Evolutionary conservation across 2,113 vertebrate genomes (phyloP).

Genomic region (Trichomycterus rosablanca): DNA sequence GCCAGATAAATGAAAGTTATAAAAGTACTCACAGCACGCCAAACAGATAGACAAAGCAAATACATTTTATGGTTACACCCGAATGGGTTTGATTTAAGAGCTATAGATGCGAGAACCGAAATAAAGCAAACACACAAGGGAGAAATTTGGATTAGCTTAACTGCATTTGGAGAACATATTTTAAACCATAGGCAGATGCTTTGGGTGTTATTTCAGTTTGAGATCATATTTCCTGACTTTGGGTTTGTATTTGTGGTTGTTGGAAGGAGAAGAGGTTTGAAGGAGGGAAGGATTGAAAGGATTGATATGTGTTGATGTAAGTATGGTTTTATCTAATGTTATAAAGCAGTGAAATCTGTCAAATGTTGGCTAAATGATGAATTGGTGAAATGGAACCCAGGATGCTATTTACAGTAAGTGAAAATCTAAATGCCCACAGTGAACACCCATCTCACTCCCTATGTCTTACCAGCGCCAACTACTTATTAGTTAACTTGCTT

Average conservation of each 20-base stretch:
- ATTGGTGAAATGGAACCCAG: neutral
- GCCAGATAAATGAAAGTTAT: constrained; percentile 54
- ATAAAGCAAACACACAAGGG: constrained; percentile 12
- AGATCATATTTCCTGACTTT: constrained; percentile 21
- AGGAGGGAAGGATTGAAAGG: too few species aligned
- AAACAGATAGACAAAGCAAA: constrained; percentile 54
- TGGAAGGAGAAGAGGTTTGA: constrained; percentile 1
- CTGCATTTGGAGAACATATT: constrained; percentile 2
- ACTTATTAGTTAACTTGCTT: constrained; percentile 45
- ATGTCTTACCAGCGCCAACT: neutral
- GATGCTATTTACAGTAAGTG: constrained; percentile 5
- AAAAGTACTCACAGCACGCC: constrained; percentile 52
- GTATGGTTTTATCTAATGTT: constrained; percentile 1
- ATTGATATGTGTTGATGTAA: constrained; percentile 15
- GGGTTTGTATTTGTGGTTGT: constrained; percentile 14
- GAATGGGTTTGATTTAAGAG: constrained; percentile 53
- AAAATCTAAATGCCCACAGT: constrained; percentile 10
- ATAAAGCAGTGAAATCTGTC: neutral
- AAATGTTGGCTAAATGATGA: constrained; percentile 25
- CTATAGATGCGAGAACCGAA: constrained; percentile 26
- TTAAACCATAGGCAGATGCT: neutral
- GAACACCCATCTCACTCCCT: neutral
- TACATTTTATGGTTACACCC: constrained; percentile 44
- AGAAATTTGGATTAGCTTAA: neutral
- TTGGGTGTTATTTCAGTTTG: constrained; percentile 29